These are phyloP conservation scores for Heliconius himera DNA, from an alignment of 1,140 invertebrate species.

Conservation along the genomic window DNA sequence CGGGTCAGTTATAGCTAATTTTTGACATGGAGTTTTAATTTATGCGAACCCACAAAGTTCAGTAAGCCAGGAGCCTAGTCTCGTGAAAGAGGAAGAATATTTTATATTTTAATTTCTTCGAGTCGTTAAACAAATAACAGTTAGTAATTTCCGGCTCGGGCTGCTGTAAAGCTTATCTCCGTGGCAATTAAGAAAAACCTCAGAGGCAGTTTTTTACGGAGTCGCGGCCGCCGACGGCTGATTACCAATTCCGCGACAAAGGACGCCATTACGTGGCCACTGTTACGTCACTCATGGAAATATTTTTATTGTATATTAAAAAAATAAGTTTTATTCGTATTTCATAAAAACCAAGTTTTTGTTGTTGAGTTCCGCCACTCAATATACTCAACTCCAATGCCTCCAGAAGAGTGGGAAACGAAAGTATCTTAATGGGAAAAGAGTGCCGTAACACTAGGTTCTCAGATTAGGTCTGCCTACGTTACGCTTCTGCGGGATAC, in stretches of 20 bases:
- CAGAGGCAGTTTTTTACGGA: conserved; percentile 52
- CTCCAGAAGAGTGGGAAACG: too few species aligned
- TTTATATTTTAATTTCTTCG: conserved; percentile 61
- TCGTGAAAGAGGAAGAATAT: conserved; percentile 39
- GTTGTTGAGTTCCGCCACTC: too few species aligned
- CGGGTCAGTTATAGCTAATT: conserved; percentile 34
- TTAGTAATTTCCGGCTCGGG: conserved; percentile 56
- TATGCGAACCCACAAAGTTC: conserved; percentile 23
- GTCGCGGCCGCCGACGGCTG: conserved; percentile 49
- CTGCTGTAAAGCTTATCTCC: conserved; percentile 62
- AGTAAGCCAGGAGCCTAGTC: conserved; percentile 17
- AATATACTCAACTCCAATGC: too few species aligned
- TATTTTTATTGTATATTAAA: conserved; percentile 33
- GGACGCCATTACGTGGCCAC: conserved; percentile 57
- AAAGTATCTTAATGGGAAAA: too few species aligned
- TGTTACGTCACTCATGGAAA: conserved; percentile 56
- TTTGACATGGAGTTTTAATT: conserved; percentile 36
- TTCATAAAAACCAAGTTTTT: conserved; percentile 32
- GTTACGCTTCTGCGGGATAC: too few species aligned
- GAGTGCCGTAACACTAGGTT: too few species aligned
- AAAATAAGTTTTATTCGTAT: too few species aligned
- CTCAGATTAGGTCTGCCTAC: too few species aligned
- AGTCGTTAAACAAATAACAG: conserved; percentile 60
- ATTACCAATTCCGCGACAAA: conserved; percentile 75
- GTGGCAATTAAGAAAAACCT: conserved; percentile 66